Conservation (phyloP, 1,140 invertebrate genomes). For the Drosophila burlai region DNA sequence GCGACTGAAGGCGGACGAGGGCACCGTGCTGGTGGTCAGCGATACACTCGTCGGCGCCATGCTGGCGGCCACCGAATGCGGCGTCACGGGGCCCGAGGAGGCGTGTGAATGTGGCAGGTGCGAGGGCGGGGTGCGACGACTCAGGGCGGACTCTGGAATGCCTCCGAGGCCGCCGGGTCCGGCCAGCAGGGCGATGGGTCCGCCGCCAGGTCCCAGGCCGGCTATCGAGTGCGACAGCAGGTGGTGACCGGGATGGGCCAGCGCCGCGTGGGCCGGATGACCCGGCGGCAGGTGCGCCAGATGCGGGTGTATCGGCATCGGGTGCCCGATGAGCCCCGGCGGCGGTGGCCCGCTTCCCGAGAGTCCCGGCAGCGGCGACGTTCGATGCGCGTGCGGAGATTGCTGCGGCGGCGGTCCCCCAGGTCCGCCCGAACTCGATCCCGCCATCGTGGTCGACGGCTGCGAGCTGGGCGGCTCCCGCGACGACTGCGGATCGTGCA, state of each 20-base stretch:
- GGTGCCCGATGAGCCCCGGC: constrained; percentile 74
- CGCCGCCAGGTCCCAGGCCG: constrained; percentile 73
- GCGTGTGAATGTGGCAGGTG: constrained; percentile 73
- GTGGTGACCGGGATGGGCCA: constrained; percentile 78
- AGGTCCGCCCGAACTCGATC: constrained; percentile 20
- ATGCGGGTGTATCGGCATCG: constrained; percentile 81
- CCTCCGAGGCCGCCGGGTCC: constrained; percentile 77
- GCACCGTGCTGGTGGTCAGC: constrained; percentile 77
- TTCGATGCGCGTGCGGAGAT: constrained; percentile 77
- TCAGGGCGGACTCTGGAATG: constrained; percentile 73
- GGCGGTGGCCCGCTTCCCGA: constrained; percentile 65
- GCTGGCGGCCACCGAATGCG: constrained; percentile 69
- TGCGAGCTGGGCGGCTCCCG: constrained; percentile 63
- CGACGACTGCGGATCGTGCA: constrained; percentile 70
- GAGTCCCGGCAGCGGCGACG: constrained; percentile 75
- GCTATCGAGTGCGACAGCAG: constrained; percentile 78
- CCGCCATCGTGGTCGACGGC: constrained; percentile 63
- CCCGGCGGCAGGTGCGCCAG: constrained; percentile 80
- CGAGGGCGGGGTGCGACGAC: constrained; percentile 77
- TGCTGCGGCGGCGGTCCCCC: constrained; percentile 64
- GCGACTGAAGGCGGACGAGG: constrained; percentile 84
- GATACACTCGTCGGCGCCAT: constrained; percentile 59
- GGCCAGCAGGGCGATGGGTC: constrained; percentile 74
- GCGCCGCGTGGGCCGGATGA: constrained; percentile 78
- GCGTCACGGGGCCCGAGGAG: constrained; percentile 65